phyloP scores from a whole-genome alignment of 2,113 vertebrate genomes.

The Prochilodus magdalenae region DNA sequence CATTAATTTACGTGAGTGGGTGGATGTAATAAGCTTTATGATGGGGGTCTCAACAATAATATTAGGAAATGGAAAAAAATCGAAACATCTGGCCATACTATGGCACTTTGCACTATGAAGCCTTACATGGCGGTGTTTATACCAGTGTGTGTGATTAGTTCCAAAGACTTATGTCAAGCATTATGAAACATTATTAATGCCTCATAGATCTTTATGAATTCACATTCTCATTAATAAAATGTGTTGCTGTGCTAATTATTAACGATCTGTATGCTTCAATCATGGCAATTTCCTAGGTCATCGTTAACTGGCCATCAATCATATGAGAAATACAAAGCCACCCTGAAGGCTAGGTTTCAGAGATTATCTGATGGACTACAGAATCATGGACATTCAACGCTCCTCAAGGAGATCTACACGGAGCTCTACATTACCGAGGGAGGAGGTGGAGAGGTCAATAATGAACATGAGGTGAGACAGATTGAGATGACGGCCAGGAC shows the following conservation, averaged over 20 bases:
- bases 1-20: too few species aligned
- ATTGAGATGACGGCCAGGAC: constrained; percentile 27
- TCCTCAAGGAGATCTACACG: constrained; percentile 39
- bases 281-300: not conserved
- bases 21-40: too few species aligned
- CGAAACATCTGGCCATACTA: too few species aligned
- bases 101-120: too few species aligned
- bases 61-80: too few species aligned
- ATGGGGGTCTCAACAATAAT: too few species aligned
- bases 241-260: not conserved
- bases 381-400: not conserved
- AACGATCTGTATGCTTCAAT: not conserved
- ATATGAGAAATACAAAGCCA: constrained; percentile 1
- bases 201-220: too few species aligned
- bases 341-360: not conserved
- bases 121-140: too few species aligned
- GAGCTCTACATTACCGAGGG: constrained; percentile 46
- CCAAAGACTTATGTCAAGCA: too few species aligned
- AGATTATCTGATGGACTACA: not conserved
- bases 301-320: not conserved
- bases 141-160: too few species aligned
- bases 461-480: constrained; percentile 43
- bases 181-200: too few species aligned
- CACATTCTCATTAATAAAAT: too few species aligned
- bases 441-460: constrained; percentile 37